phyloP scores from a whole-genome alignment of 2,797 vertebrate genomes.

The Phataginus tricuspis region DNA sequence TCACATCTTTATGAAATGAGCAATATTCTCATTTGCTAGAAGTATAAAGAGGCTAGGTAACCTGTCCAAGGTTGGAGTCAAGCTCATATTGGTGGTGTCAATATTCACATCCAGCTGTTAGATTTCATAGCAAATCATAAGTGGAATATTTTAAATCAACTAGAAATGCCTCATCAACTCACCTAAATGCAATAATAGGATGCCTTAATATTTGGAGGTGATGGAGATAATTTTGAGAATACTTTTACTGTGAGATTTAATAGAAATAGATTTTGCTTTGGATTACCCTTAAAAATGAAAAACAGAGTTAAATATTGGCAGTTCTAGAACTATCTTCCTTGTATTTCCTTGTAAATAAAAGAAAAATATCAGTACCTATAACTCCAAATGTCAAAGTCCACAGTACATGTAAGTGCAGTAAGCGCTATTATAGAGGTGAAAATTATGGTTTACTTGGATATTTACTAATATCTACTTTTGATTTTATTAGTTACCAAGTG shows the following conservation, averaged over 20 bases:
- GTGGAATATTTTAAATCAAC: neutral
- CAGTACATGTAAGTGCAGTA: neutral
- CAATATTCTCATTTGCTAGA: neutral
- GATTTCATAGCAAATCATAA: neutral
- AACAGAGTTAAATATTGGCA: neutral
- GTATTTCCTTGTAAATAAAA: slow-evolving; percentile 17
- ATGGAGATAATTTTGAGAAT: slow-evolving; percentile 11
- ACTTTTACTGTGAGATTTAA: neutral
- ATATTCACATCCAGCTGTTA: neutral
- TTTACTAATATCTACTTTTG: neutral
- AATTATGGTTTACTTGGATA: neutral
- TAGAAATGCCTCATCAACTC: neutral
- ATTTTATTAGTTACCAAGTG: neutral
- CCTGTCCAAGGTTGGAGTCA: neutral
- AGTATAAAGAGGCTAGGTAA: neutral
- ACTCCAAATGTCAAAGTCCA: neutral
- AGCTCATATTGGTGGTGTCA: neutral
- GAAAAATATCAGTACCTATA: neutral
- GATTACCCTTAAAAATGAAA: slow-evolving; percentile 21
- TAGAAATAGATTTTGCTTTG: neutral
- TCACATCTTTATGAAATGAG: neutral
- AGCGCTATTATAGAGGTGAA: neutral
- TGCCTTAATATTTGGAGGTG: neutral
- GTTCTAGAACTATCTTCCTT: slow-evolving; percentile 14
- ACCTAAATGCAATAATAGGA: neutral